Percentiles rank a stretch among this genome's conserved stretches.
Conservation (phyloP, 2,113 vertebrate species). For the Bubo blakistoni region DNA sequence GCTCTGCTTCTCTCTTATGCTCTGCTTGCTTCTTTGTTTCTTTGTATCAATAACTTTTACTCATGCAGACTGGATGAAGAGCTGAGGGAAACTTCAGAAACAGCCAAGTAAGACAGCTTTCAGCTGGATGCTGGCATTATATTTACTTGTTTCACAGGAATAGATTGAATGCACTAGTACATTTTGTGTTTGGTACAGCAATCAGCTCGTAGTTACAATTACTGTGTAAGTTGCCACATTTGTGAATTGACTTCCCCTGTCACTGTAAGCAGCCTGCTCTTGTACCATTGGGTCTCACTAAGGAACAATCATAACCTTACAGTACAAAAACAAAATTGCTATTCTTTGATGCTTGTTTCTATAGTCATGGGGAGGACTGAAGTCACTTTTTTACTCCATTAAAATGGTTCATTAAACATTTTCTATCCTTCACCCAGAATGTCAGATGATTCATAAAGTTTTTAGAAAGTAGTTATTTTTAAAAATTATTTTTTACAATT, state of each 20-base stretch:
- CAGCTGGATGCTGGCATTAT: conserved; percentile 44
- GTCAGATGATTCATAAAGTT: not conserved
- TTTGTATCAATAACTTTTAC: conserved; percentile 70
- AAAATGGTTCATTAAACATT: not conserved
- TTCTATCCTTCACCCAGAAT: not conserved
- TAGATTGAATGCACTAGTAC: conserved; percentile 27
- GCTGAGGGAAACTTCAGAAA: conserved; percentile 85
- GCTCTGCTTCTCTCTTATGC: conserved; percentile 73
- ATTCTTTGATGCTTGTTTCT: not conserved
- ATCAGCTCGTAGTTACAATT: not conserved
- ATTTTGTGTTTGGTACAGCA: not conserved
- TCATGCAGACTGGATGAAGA: conserved; percentile 92
- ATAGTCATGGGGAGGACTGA: not conserved
- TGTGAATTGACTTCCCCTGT: conserved; percentile 9
- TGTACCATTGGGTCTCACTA: not conserved
- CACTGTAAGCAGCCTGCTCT: not conserved
- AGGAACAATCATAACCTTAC: not conserved
- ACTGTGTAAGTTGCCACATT: not conserved
- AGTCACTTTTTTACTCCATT: not conserved
- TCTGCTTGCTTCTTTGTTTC: conserved; percentile 77
- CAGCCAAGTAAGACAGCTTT: conserved; percentile 87
- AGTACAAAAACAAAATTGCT: not conserved
- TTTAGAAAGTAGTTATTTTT: not conserved
- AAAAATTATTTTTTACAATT: not conserved
- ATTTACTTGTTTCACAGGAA: conserved; percentile 38